These are phyloP conservation scores for Neoascia interrupta DNA, from an alignment of 2,888 invertebrate species.

Conservation along the genomic window DNA sequence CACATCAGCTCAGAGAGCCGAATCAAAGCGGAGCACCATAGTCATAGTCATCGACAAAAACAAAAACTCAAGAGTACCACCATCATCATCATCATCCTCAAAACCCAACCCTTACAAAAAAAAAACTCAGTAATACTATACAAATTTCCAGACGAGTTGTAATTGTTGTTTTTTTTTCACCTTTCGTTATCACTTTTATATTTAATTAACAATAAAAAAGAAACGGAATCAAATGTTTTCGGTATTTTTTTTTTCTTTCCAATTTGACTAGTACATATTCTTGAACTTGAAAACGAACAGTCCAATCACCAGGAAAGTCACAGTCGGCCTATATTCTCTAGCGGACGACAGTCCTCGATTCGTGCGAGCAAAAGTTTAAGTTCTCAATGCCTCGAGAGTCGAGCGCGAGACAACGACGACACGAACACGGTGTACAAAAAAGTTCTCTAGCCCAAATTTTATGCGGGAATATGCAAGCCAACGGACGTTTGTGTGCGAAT, in stretches of 20 bases:
- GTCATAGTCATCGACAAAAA: too few species aligned
- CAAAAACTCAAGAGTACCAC: slow-evolving; percentile 16
- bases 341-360: slow-evolving; percentile 49
- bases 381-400: slow-evolving; percentile 57
- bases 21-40: too few species aligned
- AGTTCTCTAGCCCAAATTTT: slow-evolving; percentile 38
- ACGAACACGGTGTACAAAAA: slow-evolving; percentile 32
- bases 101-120: too few species aligned
- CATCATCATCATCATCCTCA: background rate
- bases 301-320: slow-evolving; percentile 65
- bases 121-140: too few species aligned
- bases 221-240: background rate
- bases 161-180: slow-evolving; percentile 11
- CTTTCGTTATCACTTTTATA: slow-evolving; percentile 44
- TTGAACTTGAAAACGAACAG: slow-evolving; percentile 66
- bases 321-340: slow-evolving; percentile 65
- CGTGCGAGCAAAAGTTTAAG: slow-evolving; percentile 58
- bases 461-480: background rate
- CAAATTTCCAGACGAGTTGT: too few species aligned
- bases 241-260: slow-evolving; percentile 9
- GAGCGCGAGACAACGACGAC: slow-evolving; percentile 6
- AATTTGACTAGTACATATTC: slow-evolving; percentile 48
- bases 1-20: too few species aligned
- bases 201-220: slow-evolving; percentile 10
- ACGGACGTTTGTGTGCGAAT: slow-evolving; percentile 19